Evolutionary conservation across 2,888 invertebrate species (phyloP), one percentile per base, ranked within the genome.

Genomic region (Erannis defoliaria): DNA sequence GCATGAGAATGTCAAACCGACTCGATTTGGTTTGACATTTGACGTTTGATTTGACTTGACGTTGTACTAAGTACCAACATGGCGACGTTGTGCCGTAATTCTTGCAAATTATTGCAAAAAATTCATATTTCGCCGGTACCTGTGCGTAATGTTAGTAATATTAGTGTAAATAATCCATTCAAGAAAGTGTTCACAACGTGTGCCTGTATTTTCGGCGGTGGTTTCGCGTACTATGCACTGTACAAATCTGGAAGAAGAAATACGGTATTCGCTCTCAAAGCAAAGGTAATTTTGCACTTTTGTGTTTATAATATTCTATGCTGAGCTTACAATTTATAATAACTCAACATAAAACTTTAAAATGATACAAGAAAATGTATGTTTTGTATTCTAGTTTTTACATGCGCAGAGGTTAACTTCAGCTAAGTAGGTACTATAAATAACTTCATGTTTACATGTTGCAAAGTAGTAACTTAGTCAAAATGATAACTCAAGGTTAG

Each of bases 1-100:
- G n/a, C n/a, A n/a, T n/a, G n/a, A 33, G 12, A 2, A 1, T 33
- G 2, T 12, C 33, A 33, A 2, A 10, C 4, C 10, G 12, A 12
- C 23, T 26, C 26, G 5, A 6, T 26, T 8, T 26, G 3, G 26
- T 26, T 26, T 26, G 26, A 5, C 4, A 6, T 6, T 1, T 23
- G 23, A 2, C 5, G 5, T 2, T 23, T 23, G 23, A 5, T 23
- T 26, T 84, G 82, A 81, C 82, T 84, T 84, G 82, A 87, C 86
- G 88, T 87, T 85, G 80, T 86, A n/a, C n/a, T n/a, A n/a, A n/a
- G 80, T 85, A 72, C 82, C 89, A 93, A 90, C 88, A 94, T 94
- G 93, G 93, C 93, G 80, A 88, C 92, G 81, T 57, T 93, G 74
- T 81, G 90, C 81, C 89, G 91, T 77, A 81, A 82, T 70, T 82